phyloP scores from a whole-genome alignment of 2,113 vertebrate genomes.

The Sinocyclocheilus grahami region DNA sequence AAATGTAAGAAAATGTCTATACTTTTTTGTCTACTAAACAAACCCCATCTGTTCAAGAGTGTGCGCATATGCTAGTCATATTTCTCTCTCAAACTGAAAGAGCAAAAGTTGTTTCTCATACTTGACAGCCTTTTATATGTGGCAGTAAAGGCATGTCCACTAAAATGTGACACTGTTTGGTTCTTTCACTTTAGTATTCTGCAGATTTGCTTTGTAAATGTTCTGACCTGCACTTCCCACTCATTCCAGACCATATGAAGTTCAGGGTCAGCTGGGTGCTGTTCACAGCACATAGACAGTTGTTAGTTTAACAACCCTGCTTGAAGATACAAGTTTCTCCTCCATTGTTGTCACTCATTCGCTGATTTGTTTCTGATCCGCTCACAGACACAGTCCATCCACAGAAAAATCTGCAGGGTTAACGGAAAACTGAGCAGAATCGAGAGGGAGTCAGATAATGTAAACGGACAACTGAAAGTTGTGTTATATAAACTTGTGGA shows the following conservation, averaged over 20 bases:
- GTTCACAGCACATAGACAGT: neutral
- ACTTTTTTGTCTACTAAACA: neutral
- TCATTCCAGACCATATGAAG: neutral
- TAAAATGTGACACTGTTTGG: neutral
- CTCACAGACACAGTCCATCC: slow-evolving; percentile 36
- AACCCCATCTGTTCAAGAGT: neutral
- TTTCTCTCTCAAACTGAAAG: neutral
- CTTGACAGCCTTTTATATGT: neutral
- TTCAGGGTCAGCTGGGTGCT: neutral
- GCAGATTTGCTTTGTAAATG: neutral
- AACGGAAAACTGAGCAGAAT: neutral
- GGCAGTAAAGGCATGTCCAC: neutral
- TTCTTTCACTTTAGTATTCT: neutral
- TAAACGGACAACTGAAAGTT: neutral
- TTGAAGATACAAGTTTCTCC: neutral
- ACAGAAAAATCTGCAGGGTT: slow-evolving; percentile 41
- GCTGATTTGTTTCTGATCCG: neutral
- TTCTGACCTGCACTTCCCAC: neutral
- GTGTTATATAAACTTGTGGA: slow-evolving; percentile 21
- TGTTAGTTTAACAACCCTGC: neutral
- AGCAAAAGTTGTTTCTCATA: neutral
- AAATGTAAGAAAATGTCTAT: slow-evolving; percentile 36
- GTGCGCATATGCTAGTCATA: neutral
- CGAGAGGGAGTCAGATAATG: too few species aligned
- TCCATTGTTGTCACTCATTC: neutral